Percentiles rank a stretch among this genome's conserved stretches.
Conservation (phyloP, 2,888 invertebrate genomes). For the Cetonia aurata region DNA sequence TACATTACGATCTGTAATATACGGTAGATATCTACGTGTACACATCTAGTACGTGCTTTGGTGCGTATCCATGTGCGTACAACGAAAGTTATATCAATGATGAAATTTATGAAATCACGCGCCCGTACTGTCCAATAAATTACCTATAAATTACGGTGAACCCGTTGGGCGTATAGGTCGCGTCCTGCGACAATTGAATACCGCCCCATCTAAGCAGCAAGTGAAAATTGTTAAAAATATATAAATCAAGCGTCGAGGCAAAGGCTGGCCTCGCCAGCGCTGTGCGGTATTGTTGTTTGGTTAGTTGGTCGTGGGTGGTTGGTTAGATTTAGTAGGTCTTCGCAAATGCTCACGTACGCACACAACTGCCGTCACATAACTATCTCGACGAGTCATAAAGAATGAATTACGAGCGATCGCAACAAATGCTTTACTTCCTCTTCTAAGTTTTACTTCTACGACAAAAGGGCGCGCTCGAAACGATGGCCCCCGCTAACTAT, state of each 20-base stretch:
- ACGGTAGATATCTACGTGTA: constrained; percentile 11
- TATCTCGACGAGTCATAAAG: constrained; percentile 51
- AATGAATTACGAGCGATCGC: constrained; percentile 54
- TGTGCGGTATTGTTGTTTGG: constrained; percentile 37
- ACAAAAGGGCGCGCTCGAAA: constrained; percentile 28
- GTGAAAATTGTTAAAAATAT: constrained; percentile 50
- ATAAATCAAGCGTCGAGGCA: constrained; percentile 50
- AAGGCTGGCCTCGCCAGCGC: constrained; percentile 42
- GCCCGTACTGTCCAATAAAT: constrained; percentile 15
- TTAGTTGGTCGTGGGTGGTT: constrained; percentile 32
- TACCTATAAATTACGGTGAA: constrained; percentile 25
- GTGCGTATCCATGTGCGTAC: constrained; percentile 23
- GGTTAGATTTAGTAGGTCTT: constrained; percentile 35
- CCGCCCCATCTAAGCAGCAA: constrained; percentile 22
- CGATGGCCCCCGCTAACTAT: not conserved
- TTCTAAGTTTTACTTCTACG: constrained; percentile 40
- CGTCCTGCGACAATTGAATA: constrained; percentile 14
- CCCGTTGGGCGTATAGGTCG: constrained; percentile 2
- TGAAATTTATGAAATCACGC: constrained; percentile 40
- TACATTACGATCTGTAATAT: constrained; percentile 37
- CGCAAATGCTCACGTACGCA: constrained; percentile 32
- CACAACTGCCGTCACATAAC: constrained; percentile 47
- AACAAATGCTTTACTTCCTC: constrained; percentile 48
- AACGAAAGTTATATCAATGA: constrained; percentile 36
- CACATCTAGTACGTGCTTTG: constrained; percentile 1